Evolutionary conservation across 2,113 vertebrate genomes (phyloP).

Genomic region (Mellivora capensis): DNA sequence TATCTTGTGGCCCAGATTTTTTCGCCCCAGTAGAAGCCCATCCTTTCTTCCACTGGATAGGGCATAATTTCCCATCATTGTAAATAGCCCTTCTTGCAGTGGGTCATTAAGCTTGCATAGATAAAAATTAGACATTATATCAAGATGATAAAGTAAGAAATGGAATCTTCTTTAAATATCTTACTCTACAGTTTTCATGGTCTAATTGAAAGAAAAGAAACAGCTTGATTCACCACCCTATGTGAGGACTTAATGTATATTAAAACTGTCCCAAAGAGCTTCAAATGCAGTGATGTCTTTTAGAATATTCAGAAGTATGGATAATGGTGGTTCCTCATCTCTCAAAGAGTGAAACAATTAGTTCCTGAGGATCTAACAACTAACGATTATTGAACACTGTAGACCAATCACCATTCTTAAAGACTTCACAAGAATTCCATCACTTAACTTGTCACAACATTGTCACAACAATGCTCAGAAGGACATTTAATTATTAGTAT

Average conservation of each 20-base stretch:
- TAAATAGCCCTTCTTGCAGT: neutral
- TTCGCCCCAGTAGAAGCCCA: neutral
- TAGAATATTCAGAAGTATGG: neutral
- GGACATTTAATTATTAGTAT: neutral
- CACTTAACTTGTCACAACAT: neutral
- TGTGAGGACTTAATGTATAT: neutral
- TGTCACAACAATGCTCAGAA: neutral
- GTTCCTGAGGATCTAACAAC: neutral
- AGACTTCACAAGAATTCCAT: neutral
- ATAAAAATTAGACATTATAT: neutral
- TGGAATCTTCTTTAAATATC: neutral
- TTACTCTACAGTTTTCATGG: neutral
- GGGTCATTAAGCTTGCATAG: neutral
- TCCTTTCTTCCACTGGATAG: neutral
- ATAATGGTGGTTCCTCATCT: neutral
- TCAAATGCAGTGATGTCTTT: fast-evolving
- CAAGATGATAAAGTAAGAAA: neutral
- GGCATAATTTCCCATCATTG: neutral
- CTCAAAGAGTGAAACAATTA: neutral
- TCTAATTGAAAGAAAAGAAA: neutral
- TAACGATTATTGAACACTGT: neutral
- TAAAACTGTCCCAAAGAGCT: neutral
- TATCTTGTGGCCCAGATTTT: neutral
- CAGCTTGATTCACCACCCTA: neutral
- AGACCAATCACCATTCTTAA: neutral